Base-by-base conservation (phyloP, 2,797 vertebrate species). In the Poeciliopsis infans region DNA sequence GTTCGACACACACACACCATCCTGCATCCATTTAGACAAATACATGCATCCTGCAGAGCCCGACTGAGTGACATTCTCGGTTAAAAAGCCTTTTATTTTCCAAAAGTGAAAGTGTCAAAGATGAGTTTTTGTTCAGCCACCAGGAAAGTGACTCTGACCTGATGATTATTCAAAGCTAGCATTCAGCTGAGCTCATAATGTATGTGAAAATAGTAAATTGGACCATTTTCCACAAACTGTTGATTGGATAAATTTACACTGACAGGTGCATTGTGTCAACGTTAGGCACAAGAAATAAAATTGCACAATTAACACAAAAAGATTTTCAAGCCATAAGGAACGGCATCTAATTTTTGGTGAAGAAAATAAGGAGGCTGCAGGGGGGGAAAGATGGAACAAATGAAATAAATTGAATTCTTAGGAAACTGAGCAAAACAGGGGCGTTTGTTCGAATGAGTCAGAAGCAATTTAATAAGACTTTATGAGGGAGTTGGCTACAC, bases 31-130 rank as follows among this genome's bases (percentile, higher is more conserved):
- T 57, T 28, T 45, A 28, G 68, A 70, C 47, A 64, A 23, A 72
- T 1, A 10, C 36, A 18, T 2, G 5, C 16, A 51, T 66, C 79
- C 87, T 83, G 64, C 70, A 64, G 45, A 31, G 41, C 10, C 41
- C 15, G 13, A 64, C 33, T 76, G 77, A 84, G 55, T 88, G 85
- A 86, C 92, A 85, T 81, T 86, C 76, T 84, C 75, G 69, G 77
- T 81, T 46, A 77, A 87, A 89, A 83, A 79, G 85, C 74, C 78
- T 87, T 82, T 91, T 86, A 82, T 87, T 74, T 61, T 61, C 36
- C 3, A 72, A 87, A 85, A 86, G 79, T 59, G n/a, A 75, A 77
- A 3, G 71, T 89, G 90, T 88, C 85, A 87, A 81, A 86, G 75
- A 78, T 75, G 82, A 92, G 72, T 70, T 80, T 87, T 83, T 80